A percentile compares a stretch with the other conserved stretches of the same genome.
These are phyloP conservation scores for Micoletzkya japonica DNA, from an alignment of 2,888 invertebrate species.

Conservation along the genomic window DNA sequence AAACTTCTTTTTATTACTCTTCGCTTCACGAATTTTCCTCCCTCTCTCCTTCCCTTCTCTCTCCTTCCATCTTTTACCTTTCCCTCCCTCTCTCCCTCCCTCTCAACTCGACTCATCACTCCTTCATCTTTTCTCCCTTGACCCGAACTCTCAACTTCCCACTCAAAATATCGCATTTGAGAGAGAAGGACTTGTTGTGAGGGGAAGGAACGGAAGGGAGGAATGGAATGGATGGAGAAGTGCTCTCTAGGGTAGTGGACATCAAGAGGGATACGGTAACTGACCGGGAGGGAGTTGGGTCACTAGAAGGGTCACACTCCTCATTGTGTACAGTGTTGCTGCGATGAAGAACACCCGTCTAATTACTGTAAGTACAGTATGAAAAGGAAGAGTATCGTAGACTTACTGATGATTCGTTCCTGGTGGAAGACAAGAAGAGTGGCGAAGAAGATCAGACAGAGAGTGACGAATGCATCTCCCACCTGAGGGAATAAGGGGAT, in stretches of 20 bases:
- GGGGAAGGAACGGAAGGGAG: not conserved
- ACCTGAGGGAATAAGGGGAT: no score
- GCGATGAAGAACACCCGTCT: not conserved
- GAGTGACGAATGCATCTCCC: not conserved
- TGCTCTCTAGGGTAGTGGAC: not conserved
- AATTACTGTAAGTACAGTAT: not conserved
- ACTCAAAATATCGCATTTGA: not conserved
- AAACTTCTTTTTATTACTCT: no score
- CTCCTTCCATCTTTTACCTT: not conserved
- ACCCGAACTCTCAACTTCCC: not conserved
- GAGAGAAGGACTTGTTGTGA: not conserved
- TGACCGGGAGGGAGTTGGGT: not conserved
- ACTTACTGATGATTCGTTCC: not conserved
- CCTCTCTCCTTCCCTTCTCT: not conserved
- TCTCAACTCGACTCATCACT: not conserved
- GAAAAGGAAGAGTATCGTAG: not conserved
- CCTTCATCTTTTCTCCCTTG: not conserved
- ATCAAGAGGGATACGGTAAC: not conserved
- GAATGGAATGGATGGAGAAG: not conserved
- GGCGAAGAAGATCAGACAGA: not conserved
- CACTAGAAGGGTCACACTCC: not conserved
- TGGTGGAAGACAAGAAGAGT: not conserved
- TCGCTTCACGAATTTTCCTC: no score
- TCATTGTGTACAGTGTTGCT: not conserved
- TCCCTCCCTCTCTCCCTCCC: not conserved